Evolutionary conservation across 2,888 invertebrate genomes (phyloP).

Genomic region (Drosophila bunnanda): DNA sequence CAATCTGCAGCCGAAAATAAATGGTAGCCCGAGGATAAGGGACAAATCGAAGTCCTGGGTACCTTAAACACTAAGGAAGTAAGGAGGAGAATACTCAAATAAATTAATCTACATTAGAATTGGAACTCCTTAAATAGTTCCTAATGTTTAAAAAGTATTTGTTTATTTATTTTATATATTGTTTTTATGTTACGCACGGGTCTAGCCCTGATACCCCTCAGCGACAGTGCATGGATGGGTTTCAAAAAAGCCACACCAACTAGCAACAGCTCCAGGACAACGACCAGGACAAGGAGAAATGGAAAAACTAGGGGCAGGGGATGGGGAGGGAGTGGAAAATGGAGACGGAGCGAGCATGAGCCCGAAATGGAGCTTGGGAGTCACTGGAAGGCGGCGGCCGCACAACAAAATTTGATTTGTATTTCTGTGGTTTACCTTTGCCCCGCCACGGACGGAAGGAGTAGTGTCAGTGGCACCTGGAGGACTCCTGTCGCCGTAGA

Average conservation of each 20-base stretch:
- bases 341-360: neutral
- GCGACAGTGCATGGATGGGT: neutral
- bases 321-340: neutral
- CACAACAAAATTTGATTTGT: slow-evolving; percentile 84
- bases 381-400: slow-evolving; percentile 52
- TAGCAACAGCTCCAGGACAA: slow-evolving; percentile 32
- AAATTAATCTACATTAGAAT: neutral
- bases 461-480: slow-evolving; percentile 79
- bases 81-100: too few relatives aligned
- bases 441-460: slow-evolving; percentile 51
- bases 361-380: neutral
- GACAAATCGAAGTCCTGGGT: neutral
- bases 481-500: slow-evolving; percentile 62
- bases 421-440: slow-evolving; percentile 83
- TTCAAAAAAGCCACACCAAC: slow-evolving; percentile 31
- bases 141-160: neutral
- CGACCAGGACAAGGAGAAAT: slow-evolving; percentile 13
- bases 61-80: neutral
- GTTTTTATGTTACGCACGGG: neutral
- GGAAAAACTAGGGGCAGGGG: neutral
- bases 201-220: slow-evolving; percentile 1
- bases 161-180: neutral
- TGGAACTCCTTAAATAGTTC: neutral
- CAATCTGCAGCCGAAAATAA: slow-evolving; percentile 17
- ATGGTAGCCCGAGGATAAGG: neutral